A percentile compares a stretch with the other conserved stretches of the same genome.
These are phyloP conservation scores for Aphaenogaster rudis DNA, from an alignment of 1,140 invertebrate species.

Conservation along the genomic window DNA sequence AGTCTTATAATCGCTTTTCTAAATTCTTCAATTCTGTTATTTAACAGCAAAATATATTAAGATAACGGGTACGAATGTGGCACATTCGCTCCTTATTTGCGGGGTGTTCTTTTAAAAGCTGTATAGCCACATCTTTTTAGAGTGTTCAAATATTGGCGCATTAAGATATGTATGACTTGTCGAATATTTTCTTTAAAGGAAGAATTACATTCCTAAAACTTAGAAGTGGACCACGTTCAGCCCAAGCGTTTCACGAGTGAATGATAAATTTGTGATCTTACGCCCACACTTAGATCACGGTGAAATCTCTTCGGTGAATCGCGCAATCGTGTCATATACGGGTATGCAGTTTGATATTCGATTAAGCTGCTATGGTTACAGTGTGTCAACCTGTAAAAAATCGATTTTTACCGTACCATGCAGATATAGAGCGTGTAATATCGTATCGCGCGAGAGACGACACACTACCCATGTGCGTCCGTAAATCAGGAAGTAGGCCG, in stretches of 20 bases:
- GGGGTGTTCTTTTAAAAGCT: neutral
- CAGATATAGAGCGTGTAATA: slow-evolving; percentile 59
- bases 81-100: neutral
- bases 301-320: slow-evolving; percentile 32
- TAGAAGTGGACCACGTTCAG: too few relatives aligned
- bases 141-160: neutral
- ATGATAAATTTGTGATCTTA: neutral
- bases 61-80: neutral
- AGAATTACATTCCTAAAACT: neutral
- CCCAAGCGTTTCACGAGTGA: neutral
- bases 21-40: neutral
- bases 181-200: neutral
- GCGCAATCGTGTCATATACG: slow-evolving; percentile 17
- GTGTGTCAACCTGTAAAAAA: slow-evolving; percentile 78
- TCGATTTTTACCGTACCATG: slow-evolving; percentile 73
- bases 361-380: slow-evolving; percentile 82
- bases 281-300: neutral
- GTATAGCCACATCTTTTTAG: neutral
- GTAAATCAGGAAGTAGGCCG: neutral
- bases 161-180: neutral
- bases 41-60: neutral
- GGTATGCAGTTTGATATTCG: slow-evolving; percentile 63
- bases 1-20: neutral
- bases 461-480: slow-evolving; percentile 4
- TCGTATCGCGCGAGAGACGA: slow-evolving; percentile 17